Conservation (phyloP, 2,797 vertebrate genomes). For the Dryobates pubescens region DNA sequence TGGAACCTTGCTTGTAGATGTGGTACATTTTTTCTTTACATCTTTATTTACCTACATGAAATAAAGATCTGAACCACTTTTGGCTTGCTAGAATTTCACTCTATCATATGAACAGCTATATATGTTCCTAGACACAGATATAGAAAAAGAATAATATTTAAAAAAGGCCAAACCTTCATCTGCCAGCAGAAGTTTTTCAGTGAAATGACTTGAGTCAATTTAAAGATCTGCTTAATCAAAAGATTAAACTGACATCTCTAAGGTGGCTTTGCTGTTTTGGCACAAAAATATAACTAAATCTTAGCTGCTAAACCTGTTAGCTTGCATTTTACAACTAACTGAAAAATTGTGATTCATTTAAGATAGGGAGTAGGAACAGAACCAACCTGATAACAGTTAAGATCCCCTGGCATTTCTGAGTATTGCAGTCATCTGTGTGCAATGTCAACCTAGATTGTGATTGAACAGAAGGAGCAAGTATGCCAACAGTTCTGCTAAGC, state of each 20-base stretch:
- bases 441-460: slow-evolving; percentile 34
- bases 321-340: not conserved
- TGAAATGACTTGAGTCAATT: not conserved
- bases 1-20: not conserved
- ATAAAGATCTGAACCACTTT: not conserved
- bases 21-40: not conserved
- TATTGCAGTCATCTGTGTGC: slow-evolving; percentile 44
- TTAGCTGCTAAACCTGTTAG: not conserved
- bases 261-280: not conserved
- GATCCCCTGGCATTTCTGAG: slow-evolving; percentile 71
- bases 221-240: not conserved
- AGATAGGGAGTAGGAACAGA: not conserved
- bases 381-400: slow-evolving; percentile 69
- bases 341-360: not conserved
- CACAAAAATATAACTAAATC: not conserved
- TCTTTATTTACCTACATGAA: not conserved
- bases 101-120: not conserved
- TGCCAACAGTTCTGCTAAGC: slow-evolving; percentile 20
- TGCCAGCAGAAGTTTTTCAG: not conserved
- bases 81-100: not conserved
- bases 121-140: not conserved
- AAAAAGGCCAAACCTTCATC: not conserved
- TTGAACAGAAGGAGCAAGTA: slow-evolving; percentile 36
- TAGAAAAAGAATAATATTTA: not conserved
- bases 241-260: not conserved